Percentiles rank a stretch among this genome's conserved stretches.
Evolutionary conservation across 2,888 invertebrate species (phyloP).

Genomic region (Oscheius sp.): DNA sequence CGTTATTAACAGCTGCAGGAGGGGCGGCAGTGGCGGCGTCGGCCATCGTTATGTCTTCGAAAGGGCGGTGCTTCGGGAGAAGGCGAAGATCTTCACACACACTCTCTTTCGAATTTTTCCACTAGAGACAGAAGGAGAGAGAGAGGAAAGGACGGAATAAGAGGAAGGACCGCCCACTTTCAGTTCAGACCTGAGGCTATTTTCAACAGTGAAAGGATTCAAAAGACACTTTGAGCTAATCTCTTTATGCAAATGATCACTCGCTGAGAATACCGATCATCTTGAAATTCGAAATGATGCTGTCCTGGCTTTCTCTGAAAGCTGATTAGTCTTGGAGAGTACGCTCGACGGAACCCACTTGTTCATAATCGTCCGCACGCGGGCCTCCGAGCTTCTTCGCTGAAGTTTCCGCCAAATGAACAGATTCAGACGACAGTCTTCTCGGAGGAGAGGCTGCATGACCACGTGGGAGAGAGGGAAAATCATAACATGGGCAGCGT

Average conservation of each 20-base stretch:
- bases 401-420: constrained; percentile 32
- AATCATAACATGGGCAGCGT: background rate
- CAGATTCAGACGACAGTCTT: constrained; percentile 24
- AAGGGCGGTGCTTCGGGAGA: constrained; percentile 17
- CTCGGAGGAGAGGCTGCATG: constrained; percentile 21
- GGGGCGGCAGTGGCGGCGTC: constrained; percentile 11
- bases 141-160: no score
- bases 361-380: constrained; percentile 36
- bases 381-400: constrained; percentile 26
- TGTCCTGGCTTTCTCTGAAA: constrained; percentile 48
- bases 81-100: constrained; percentile 14
- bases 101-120: background rate
- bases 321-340: background rate
- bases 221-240: background rate
- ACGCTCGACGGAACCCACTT: constrained; percentile 19
- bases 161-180: constrained; percentile 7
- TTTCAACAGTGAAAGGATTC: background rate
- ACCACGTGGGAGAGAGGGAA: constrained; percentile 13
- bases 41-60: constrained; percentile 5
- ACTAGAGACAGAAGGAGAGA: no score
- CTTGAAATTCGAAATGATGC: constrained; percentile 52
- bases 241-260: constrained; percentile 12
- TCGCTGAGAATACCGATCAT: constrained; percentile 53
- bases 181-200: constrained; percentile 5
- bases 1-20: background rate